These are phyloP conservation scores for Anser brachyrhynchus DNA, from an alignment of 2,113 vertebrate genomes.

Conservation along the genomic window DNA sequence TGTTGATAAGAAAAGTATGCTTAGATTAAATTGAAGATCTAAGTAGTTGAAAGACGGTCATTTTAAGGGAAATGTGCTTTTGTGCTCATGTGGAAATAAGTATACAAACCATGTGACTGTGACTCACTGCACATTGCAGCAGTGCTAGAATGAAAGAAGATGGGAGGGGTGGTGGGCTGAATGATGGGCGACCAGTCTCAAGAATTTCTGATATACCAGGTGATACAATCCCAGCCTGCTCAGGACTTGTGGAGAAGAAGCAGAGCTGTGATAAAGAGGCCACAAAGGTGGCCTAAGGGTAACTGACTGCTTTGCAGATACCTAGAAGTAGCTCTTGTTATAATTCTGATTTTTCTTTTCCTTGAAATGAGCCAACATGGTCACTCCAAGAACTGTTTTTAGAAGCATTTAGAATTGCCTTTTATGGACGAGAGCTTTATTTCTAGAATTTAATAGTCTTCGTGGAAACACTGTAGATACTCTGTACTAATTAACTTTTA, in stretches of 20 bases:
- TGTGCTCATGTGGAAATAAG: not conserved
- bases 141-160: not conserved
- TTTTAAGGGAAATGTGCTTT: not conserved
- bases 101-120: not conserved
- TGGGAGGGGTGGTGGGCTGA: not conserved
- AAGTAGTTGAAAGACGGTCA: not conserved
- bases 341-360: not conserved
- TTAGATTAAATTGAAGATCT: not conserved
- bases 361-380: not conserved
- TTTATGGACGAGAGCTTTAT: not conserved
- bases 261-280: not conserved
- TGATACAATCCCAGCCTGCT: not conserved
- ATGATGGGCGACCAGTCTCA: not conserved
- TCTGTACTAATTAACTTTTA: not conserved
- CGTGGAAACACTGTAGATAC: not conserved
- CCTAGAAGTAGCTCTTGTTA: not conserved
- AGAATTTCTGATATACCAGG: not conserved
- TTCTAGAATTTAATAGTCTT: not conserved
- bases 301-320: rapidly evolving
- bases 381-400: not conserved
- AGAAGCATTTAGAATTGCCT: not conserved
- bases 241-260: not conserved
- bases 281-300: not conserved
- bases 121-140: not conserved
- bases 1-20: rapidly evolving